phyloP scores from a whole-genome alignment of 1,140 invertebrate species.

The Drosophila neocordata region DNA sequence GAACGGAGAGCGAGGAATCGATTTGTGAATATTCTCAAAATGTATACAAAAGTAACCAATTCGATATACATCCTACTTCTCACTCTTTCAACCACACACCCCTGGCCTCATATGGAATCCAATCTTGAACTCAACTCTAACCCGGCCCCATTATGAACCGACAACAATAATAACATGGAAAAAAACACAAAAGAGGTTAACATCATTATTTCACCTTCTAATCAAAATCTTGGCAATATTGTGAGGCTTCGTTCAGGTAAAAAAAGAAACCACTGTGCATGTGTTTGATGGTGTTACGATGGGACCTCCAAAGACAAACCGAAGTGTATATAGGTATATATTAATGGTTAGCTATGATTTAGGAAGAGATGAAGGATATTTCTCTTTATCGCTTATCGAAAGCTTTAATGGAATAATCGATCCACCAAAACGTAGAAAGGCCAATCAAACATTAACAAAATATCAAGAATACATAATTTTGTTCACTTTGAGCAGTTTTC shows the following conservation, averaged over 20 bases:
- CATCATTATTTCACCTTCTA: conserved; percentile 82
- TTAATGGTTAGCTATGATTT: too few relatives aligned
- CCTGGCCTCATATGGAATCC: neutral
- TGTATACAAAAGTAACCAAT: conserved; percentile 3
- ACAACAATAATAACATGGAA: conserved; percentile 24
- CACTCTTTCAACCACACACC: neutral
- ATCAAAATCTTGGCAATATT: conserved; percentile 71
- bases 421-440: too few relatives aligned
- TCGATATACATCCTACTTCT: conserved; percentile 1
- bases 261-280: conserved; percentile 10
- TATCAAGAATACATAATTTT: too few relatives aligned
- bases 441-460: too few relatives aligned
- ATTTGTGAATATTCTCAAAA: conserved; percentile 7
- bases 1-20: neutral
- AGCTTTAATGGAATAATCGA: too few relatives aligned
- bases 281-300: conserved; percentile 13
- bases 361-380: too few relatives aligned
- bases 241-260: conserved; percentile 13
- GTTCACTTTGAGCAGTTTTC: conserved; percentile 13
- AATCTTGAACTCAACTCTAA: conserved; percentile 63
- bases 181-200: conserved; percentile 63
- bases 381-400: too few relatives aligned
- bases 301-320: neutral
- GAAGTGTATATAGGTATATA: too few relatives aligned
- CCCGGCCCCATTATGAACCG: conserved; percentile 40